Percentiles rank a stretch among this genome's conserved stretches.
Conservation (phyloP, 2,113 vertebrate genomes). For the Pampusana beccarii region DNA sequence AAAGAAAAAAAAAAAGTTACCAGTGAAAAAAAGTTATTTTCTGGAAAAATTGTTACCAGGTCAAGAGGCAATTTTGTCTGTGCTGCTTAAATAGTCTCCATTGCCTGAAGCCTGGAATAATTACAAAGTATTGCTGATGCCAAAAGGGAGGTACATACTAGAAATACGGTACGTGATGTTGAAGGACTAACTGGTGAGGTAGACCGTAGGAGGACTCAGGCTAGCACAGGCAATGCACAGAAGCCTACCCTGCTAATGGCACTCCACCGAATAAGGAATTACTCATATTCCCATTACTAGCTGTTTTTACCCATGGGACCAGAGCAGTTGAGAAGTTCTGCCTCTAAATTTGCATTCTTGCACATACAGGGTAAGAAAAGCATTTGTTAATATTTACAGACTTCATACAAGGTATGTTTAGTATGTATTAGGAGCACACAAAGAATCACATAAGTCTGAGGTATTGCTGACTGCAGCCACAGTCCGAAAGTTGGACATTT, state of each 20-base stretch:
- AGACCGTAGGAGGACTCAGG: neutral
- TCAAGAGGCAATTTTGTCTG: constrained; percentile 7
- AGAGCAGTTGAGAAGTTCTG: neutral
- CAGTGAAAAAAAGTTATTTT: neutral
- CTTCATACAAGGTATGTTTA: neutral
- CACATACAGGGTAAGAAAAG: neutral
- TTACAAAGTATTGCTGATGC: neutral
- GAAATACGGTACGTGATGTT: neutral
- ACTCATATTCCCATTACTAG: neutral
- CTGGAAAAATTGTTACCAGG: constrained; percentile 10
- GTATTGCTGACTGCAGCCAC: neutral
- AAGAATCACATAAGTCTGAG: neutral
- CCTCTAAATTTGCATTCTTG: constrained; percentile 13
- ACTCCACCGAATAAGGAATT: neutral
- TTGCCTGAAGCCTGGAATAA: constrained; percentile 1
- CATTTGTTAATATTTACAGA: neutral
- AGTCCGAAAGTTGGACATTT: neutral
- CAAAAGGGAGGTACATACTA: neutral
- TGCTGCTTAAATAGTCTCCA: neutral
- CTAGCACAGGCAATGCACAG: neutral
- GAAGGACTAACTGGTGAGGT: neutral
- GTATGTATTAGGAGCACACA: neutral
- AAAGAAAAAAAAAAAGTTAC: neutral
- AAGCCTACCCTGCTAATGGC: neutral
- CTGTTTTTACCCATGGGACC: neutral